Base-by-base conservation (phyloP, 2,888 invertebrate genomes). In the Dasysyrphus tricinctus region DNA sequence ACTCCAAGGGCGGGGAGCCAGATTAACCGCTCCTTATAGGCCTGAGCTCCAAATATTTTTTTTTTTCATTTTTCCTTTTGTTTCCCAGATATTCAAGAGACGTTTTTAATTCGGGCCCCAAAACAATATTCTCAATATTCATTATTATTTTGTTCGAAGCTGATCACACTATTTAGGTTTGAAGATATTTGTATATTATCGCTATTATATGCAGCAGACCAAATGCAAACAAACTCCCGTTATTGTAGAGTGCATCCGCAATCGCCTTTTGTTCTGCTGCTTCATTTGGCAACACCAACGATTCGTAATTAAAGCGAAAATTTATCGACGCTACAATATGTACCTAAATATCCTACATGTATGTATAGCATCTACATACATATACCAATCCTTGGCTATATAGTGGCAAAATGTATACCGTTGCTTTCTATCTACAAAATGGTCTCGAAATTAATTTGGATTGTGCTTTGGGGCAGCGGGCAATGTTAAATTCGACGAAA, bases 381-480 rank as follows among this genome's bases (percentile, higher is more conserved):
- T n/a, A 29, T 42, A 8, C 29, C 57, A 57, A 42, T 16, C n/a
- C 16, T 47, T 16, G 8, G 16, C n/a, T 47, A 16, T 47, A 16
- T 44, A 29, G 16, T 32, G 16, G 47, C 44, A 47, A 65, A 65
- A 16, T 49, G n/a, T 39, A n/a, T 32, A 42, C 42, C 42, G 7
- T 24, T 34, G 49, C 9, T 59, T 34, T 16, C 24, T 75, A 51
- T 51, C 61, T 34, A 42, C 39, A 61, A 67, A 85, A 80, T 44
- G 72, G 73, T 85, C 81, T 82, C 75, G 74, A 86, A 86, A 86
- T 86, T 86, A 86, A 86, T 86, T 86, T 82, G 82, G 82, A 86
- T 76, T 82, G 74, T 79, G 82, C 82, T 82, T 79, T 75, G 47
- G 81, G 69, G 57, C 77, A 51, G 12, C 14, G 84, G 65, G n/a